Base-by-base conservation (phyloP, 2,113 vertebrate species). In the Acanthochromis polyacanthus region DNA sequence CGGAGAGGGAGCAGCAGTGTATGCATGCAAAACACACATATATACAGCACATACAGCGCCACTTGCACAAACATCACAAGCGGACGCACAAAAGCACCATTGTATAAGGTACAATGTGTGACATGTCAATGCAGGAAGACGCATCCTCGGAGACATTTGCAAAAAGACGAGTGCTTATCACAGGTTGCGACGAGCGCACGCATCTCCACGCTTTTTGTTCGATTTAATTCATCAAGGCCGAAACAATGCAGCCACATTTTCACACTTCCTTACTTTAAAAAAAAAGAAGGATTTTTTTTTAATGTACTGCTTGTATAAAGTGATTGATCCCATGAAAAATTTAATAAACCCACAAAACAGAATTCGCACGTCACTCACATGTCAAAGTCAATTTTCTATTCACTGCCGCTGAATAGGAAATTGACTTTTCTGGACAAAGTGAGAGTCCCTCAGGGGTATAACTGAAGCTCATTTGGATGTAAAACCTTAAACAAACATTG, bases 401-500 rank as follows among this genome's bases (percentile, higher is more conserved):
- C 59, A 11, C 64, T 58, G 69, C 22, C 70, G 38, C 28, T 43
- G 85, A 84, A 78, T 65, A 67, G 87, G 87, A 91, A 86, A 84
- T 85, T 80, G 64, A 88, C 73, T 76, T 85, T 86, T 67, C 84
- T 51, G 85, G 89, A 88, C 89, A 87, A 85, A 87, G 87, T 80
- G 81, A 71, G 79, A 59, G 69, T 77, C 78, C 79, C 77, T 2
- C 23, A 70, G 70, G 76, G 75, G 66, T 53, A 61, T 8, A 67
- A 75, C 73, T 80, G 84, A 20, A 82, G 71, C 87, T 89, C 83
- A 84, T 72, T 89, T 88, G 75, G 81, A 90, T 88, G 79, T 82
- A 86, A 89, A 91, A 91, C 88, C 82, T 78, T 74, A 28, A 84
- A 85, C 85, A 90, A 88, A 83, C 83, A 87, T 67, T 67, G 46